A percentile compares a stretch with the other conserved stretches of the same genome.
Evolutionary conservation across 2,113 vertebrate species (phyloP).

Genomic region (Thinocorus orbignyianus): DNA sequence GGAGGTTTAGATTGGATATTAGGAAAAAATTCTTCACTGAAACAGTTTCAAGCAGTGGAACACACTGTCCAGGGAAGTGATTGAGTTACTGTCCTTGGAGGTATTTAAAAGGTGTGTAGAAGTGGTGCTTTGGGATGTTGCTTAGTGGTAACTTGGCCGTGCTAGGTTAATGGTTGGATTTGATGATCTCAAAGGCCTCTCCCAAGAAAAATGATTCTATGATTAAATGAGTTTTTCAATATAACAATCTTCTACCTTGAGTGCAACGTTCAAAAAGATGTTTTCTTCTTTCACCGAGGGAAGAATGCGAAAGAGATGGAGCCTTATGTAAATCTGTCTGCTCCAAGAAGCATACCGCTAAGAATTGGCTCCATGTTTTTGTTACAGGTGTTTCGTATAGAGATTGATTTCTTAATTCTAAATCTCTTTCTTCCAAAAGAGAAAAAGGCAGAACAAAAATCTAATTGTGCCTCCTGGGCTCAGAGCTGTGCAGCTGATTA

Average conservation of each 20-base stretch:
- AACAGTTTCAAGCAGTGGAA: neutral
- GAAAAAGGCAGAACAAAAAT: neutral
- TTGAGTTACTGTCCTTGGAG: neutral
- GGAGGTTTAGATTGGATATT: neutral
- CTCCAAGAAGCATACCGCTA: neutral
- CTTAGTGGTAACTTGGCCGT: neutral
- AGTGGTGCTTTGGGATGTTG: neutral
- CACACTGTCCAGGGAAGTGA: neutral
- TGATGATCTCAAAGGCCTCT: neutral
- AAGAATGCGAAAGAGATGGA: neutral
- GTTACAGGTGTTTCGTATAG: neutral
- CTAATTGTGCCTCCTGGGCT: neutral
- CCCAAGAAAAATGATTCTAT: neutral
- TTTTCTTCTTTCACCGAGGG: neutral
- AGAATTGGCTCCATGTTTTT: neutral
- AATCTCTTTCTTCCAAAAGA: neutral
- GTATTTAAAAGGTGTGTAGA: neutral
- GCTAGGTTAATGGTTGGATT: neutral
- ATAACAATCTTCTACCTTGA: neutral
- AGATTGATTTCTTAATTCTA: neutral
- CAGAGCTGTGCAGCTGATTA: neutral
- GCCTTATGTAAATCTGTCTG: neutral
- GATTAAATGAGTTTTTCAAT: neutral
- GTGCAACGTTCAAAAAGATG: neutral
- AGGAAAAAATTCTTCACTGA: neutral